These are phyloP conservation scores for Monochamus alternatus DNA, from an alignment of 2,888 invertebrate genomes.

Conservation along the genomic window DNA sequence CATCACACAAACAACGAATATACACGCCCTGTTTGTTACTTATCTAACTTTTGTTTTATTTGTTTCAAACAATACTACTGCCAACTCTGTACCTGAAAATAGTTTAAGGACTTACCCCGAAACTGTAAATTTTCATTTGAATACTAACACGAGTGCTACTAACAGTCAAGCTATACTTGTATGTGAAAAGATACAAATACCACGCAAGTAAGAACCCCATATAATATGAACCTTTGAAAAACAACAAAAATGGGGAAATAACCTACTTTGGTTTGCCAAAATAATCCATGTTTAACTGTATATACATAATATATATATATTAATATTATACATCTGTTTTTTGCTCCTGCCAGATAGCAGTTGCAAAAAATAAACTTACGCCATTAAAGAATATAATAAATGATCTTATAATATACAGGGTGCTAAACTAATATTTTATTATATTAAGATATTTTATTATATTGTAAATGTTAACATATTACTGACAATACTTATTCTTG, in stretches of 20 bases:
- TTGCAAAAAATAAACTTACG: constrained; percentile 20
- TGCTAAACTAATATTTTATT: constrained; percentile 53
- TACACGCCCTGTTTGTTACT: no score
- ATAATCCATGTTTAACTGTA: constrained; percentile 33
- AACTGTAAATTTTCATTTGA: constrained; percentile 60
- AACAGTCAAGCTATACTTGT: constrained; percentile 65
- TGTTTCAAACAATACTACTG: background rate
- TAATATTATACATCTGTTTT: constrained; percentile 9
- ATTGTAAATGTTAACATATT: constrained; percentile 37
- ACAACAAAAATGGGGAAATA: constrained; percentile 40
- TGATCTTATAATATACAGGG: constrained; percentile 55
- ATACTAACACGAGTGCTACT: constrained; percentile 64
- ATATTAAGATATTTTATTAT: constrained; percentile 54
- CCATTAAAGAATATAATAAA: constrained; percentile 47
- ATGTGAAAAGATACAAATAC: constrained; percentile 66
- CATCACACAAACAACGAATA: no score
- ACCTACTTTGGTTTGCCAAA: constrained; percentile 46
- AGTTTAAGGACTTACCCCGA: background rate
- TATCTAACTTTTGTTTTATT: no score
- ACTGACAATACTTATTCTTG: constrained; percentile 27
- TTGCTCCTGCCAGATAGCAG: constrained; percentile 24
- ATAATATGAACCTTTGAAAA: constrained; percentile 57
- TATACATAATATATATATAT: background rate
- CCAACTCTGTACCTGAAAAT: constrained; percentile 6
- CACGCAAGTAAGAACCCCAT: constrained; percentile 49